Conservation (phyloP, 2,113 vertebrate genomes). For the Hemicordylus capensis region DNA sequence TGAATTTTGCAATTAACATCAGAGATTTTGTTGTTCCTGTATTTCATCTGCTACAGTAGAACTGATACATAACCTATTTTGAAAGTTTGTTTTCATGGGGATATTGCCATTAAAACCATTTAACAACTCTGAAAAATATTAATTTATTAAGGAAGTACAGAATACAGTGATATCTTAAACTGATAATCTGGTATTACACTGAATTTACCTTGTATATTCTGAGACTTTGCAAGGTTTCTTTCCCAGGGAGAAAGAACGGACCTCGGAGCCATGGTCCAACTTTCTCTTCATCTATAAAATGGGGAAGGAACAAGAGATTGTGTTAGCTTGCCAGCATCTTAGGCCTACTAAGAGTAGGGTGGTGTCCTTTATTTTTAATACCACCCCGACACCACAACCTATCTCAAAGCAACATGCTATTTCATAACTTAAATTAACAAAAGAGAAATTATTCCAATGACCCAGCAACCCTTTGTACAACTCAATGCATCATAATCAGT, state of each 20-base stretch:
- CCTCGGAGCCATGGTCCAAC: conserved; percentile 99
- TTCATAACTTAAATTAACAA: conserved; percentile 16
- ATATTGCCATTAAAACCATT: conserved; percentile 54
- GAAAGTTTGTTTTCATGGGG: conserved; percentile 53
- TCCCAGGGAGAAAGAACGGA: conserved; percentile 99
- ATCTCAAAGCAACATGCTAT: conserved; percentile 20
- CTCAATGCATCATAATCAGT: neutral
- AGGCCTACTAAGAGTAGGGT: neutral
- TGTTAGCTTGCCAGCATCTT: conserved; percentile 46
- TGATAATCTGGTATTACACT: conserved; percentile 49
- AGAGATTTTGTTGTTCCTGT: conserved; percentile 62
- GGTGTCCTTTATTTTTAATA: conserved; percentile 40
- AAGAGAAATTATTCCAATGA: neutral
- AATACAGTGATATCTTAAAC: conserved; percentile 38
- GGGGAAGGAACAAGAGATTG: conserved; percentile 60
- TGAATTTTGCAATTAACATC: conserved; percentile 54
- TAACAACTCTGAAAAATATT: conserved; percentile 18
- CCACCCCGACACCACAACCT: conserved; percentile 9
- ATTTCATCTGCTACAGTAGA: conserved; percentile 74
- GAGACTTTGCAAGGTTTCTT: conserved; percentile 99
- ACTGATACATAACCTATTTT: conserved; percentile 67
- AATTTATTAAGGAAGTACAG: conserved; percentile 34
- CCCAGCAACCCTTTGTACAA: neutral
- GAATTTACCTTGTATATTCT: conserved; percentile 95
- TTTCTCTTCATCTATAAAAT: conserved; percentile 98